Evolutionary conservation across 2,888 invertebrate species (phyloP).

Genomic region (Spisula solida): DNA sequence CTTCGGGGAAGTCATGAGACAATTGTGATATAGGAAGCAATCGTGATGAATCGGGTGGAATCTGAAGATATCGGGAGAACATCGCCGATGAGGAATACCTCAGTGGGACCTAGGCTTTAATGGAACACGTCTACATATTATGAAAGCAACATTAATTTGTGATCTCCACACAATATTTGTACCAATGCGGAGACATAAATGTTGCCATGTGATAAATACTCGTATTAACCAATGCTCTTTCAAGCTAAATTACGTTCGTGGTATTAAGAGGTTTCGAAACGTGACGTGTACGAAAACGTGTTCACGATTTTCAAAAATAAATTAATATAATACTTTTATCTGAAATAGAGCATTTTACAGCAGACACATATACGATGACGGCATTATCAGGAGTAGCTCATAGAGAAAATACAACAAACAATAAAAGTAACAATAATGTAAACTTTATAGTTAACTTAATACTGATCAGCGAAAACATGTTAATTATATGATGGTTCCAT

Average conservation of each 20-base stretch:
- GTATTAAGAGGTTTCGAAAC: not conserved
- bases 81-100: no score
- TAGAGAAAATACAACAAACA: not conserved
- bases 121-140: no score
- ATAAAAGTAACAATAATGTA: not conserved
- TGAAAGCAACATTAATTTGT: not conserved
- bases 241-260: no score
- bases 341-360: not conserved
- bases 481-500: not conserved
- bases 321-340: not conserved
- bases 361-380: not conserved
- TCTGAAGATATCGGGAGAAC: no score
- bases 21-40: no score
- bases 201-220: not conserved
- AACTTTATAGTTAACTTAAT: not conserved
- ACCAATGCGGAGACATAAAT: not conserved
- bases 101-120: no score
- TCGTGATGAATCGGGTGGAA: no score
- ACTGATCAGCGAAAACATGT: conserved; percentile 12
- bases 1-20: no score
- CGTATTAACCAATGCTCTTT: no score
- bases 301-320: not conserved
- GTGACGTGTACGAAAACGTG: not conserved
- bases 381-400: not conserved
- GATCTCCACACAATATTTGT: not conserved